Conservation (phyloP, 2,113 vertebrate species). For the Hipposideros armiger region DNA sequence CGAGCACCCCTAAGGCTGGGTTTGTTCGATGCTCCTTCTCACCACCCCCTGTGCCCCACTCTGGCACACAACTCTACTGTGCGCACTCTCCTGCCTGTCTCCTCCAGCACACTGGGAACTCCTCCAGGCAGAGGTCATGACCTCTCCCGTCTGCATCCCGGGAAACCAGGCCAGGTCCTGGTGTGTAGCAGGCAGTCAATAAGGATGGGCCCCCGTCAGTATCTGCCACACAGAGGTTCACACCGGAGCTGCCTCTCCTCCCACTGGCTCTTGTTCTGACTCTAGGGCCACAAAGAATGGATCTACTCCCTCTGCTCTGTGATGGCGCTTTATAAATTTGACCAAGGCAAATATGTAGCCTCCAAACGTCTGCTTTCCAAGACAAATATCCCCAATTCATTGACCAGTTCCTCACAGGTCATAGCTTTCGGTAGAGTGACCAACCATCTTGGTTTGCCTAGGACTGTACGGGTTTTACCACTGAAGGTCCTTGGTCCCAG, state of each 20-base stretch:
- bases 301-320: background rate
- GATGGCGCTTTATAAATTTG: conserved; percentile 20
- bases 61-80: background rate
- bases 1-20: background rate
- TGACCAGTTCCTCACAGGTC: background rate
- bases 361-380: background rate
- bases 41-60: background rate
- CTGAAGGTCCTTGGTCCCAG: background rate
- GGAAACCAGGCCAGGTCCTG: background rate
- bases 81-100: background rate
- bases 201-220: background rate
- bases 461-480: background rate
- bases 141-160: background rate
- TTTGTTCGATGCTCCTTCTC: background rate
- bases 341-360: background rate
- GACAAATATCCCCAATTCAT: background rate
- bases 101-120: background rate
- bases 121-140: background rate
- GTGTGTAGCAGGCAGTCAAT: background rate
- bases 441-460: background rate
- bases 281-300: background rate
- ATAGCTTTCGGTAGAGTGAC: background rate
- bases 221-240: background rate
- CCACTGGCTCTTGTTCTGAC: background rate
- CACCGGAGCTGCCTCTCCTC: background rate